Base-by-base conservation (phyloP, 2,113 vertebrate genomes). In the Motacilla alba region DNA sequence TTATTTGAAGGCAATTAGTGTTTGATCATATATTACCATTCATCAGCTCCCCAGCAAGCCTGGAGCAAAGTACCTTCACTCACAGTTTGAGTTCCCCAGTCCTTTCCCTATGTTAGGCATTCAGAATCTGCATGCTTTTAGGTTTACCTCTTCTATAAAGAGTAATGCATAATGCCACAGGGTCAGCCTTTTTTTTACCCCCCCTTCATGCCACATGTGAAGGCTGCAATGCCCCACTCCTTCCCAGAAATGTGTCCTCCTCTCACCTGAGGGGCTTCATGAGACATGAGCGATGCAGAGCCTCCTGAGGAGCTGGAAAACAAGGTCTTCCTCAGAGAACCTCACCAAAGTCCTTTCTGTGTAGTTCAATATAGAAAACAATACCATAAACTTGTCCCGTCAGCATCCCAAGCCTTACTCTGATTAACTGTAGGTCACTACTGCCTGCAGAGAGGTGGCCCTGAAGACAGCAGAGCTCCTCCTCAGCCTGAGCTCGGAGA, bases 181-280 rank as follows among this genome's bases (percentile, higher is more conserved):
- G 18, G 5, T 35, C 15, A 41, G n/a, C n/a, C 18, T 33, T 41
- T 46, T 37, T 46, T 16, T 14, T 22, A 17, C 2, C 16, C 14
- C 15, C 2, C 26, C 4, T 50, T 79, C 63, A 37, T 33, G 14
- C 15, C 18, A 33, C 19, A 14, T 9, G 22, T 27, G 39, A 67
- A 93, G 53, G 15, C 59, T 66, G 33, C 63, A 53, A 55, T 22
- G 35, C 30, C 35, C 11, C 56, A 20, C 33, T 62, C 27, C 18
- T 59, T 16, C 26, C 53, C 76, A 44, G 21, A 56, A 17, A 27
- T 17, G 18, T 62, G 3, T 27, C 84, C 56, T 58, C 49, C 27
- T 39, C 6, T 17, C 3, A 3, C 3, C 50, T 39, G 33, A 26
- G 67, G 1, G 2, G 28, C 14, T 44, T 90, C 3, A 2, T 7